Evolutionary conservation across 2,113 vertebrate species (phyloP).

Genomic region (Tychaedon coryphoeus): DNA sequence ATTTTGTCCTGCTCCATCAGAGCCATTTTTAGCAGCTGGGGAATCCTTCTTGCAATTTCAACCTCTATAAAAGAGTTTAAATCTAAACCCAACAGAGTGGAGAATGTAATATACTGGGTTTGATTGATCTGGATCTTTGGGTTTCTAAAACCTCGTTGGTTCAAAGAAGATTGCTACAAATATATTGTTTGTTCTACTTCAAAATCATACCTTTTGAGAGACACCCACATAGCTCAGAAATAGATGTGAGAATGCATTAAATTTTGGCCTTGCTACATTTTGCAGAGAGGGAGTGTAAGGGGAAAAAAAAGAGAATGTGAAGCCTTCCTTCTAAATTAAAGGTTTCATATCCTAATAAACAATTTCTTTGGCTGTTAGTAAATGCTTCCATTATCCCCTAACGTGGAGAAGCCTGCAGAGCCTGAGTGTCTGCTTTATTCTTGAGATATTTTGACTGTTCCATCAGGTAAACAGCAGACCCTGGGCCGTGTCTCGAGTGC

Average conservation of each 20-base stretch:
- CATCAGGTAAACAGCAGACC: conserved; percentile 46
- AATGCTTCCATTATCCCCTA: conserved; percentile 49
- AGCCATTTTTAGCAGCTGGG: conserved; percentile 14
- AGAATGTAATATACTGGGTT: conserved; percentile 1
- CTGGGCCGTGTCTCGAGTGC: neutral
- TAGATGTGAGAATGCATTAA: conserved; percentile 22
- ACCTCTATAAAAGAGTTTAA: conserved; percentile 31
- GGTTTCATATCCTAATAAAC: conserved; percentile 64
- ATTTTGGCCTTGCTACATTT: conserved; percentile 18
- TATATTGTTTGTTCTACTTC: conserved; percentile 52
- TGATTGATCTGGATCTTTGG: conserved; percentile 31
- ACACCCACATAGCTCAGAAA: conserved; percentile 49
- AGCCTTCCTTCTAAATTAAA: conserved; percentile 63
- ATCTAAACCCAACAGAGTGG: conserved; percentile 19
- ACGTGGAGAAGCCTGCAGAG: neutral
- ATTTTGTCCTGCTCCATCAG: neutral
- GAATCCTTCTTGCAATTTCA: conserved; percentile 26
- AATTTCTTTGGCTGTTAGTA: conserved; percentile 48
- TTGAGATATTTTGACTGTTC: conserved; percentile 57
- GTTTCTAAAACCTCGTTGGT: neutral
- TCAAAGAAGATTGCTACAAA: conserved; percentile 16
- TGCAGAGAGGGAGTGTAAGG: conserved; percentile 22
- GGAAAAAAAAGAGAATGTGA: neutral
- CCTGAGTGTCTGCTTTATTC: conserved; percentile 32
- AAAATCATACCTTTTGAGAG: conserved; percentile 51